Evolutionary conservation across 2,797 vertebrate genomes (phyloP).

Genomic region (Tadarida brasiliensis): DNA sequence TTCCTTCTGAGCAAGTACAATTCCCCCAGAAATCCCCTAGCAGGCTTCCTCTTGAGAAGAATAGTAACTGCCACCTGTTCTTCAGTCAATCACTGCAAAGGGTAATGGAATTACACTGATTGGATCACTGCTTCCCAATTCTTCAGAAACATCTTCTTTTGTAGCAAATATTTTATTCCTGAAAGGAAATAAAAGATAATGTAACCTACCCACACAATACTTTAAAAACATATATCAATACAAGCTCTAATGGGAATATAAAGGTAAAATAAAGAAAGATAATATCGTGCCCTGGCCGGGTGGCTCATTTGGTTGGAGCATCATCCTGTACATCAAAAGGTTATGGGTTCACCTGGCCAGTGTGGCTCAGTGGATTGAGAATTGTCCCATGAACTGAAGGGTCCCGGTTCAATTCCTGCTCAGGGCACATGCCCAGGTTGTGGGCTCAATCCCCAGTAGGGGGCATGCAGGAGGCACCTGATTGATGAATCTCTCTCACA

Average conservation of each 20-base stretch:
- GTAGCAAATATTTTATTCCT: background rate
- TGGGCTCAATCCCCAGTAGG: no score
- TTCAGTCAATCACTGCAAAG: background rate
- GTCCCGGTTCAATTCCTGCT: background rate
- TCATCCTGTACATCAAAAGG: no score
- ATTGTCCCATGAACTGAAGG: background rate
- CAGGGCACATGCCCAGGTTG: background rate
- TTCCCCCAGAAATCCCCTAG: background rate
- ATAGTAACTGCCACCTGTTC: background rate
- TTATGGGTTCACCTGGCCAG: no score
- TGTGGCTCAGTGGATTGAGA: background rate
- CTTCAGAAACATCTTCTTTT: background rate
- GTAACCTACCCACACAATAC: background rate
- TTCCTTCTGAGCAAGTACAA: background rate
- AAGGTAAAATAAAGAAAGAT: constrained; percentile 35
- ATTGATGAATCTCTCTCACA: background rate
- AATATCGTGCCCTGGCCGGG: background rate
- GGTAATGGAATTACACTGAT: background rate
- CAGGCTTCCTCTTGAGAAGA: background rate
- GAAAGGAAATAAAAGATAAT: constrained; percentile 64
- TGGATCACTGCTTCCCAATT: background rate
- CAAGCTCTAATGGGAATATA: background rate
- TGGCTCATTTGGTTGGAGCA: no score
- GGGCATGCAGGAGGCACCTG: background rate
- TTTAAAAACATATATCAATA: constrained; percentile 26